phyloP scores from a whole-genome alignment of 2,113 vertebrate genomes.

The Desmodus rotundus region DNA sequence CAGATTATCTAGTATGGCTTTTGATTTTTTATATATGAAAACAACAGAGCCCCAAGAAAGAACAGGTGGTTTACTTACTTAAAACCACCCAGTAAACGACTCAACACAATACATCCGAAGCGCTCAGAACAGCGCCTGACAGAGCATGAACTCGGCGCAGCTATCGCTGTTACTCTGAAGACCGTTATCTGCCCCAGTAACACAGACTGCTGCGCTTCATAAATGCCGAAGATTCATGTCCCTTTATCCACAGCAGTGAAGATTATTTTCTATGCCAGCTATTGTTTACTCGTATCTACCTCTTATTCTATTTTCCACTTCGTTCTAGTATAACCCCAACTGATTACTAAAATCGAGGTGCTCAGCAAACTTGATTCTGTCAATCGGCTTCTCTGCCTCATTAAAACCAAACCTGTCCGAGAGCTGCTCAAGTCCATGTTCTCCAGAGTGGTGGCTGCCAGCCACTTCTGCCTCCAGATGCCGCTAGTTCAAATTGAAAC shows the following conservation, averaged over 20 bases:
- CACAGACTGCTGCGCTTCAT: neutral
- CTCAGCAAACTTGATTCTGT: neutral
- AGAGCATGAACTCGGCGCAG: neutral
- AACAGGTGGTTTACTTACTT: neutral
- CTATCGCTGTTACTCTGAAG: neutral
- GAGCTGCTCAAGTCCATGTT: neutral
- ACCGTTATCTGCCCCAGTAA: neutral
- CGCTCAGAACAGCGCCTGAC: neutral
- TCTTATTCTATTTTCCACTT: neutral
- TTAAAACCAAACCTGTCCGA: neutral
- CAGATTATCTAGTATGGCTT: neutral
- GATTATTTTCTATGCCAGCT: neutral
- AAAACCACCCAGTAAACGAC: neutral
- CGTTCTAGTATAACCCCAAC: neutral
- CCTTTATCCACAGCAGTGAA: neutral
- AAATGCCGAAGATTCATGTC: neutral
- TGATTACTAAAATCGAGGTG: slow-evolving; percentile 11
- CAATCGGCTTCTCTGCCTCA: neutral
- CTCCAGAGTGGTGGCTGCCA: neutral
- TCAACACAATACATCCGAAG: neutral
- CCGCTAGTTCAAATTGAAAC: neutral
- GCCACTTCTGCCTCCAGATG: neutral
- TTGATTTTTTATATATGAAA: neutral
- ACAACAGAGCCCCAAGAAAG: neutral
- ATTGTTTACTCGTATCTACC: neutral